phyloP scores from a whole-genome alignment of 2,113 vertebrate genomes.

The Echinops telfairi region DNA sequence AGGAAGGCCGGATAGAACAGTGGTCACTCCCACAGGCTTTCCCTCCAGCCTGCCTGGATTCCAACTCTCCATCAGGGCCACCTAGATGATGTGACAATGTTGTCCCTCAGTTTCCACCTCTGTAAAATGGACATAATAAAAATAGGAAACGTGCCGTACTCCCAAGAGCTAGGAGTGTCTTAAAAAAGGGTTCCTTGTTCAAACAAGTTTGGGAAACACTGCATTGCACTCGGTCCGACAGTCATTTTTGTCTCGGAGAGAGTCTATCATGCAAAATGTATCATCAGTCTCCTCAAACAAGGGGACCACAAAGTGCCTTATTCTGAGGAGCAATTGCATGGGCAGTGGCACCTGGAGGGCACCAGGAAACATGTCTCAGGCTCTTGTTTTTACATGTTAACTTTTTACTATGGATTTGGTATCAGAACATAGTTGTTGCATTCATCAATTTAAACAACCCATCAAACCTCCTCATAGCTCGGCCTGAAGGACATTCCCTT shows the following conservation, averaged over 20 bases:
- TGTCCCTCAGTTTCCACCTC: constrained; percentile 33
- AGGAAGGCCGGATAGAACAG: neutral
- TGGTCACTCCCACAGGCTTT: neutral
- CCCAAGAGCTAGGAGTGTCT: neutral
- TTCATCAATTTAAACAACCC: no score
- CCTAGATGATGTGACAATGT: neutral
- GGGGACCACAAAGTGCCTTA: neutral
- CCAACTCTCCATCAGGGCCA: neutral
- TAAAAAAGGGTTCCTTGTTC: constrained; percentile 16
- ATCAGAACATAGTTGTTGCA: no score
- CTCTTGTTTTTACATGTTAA: no score
- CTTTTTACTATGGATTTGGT: no score
- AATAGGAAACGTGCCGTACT: neutral
- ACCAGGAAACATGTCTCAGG: neutral
- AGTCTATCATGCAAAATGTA: neutral
- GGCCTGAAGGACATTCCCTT: no score
- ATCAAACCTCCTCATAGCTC: no score
- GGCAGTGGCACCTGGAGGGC: neutral
- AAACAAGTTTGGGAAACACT: constrained; percentile 10
- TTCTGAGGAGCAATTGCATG: neutral
- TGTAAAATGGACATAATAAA: neutral
- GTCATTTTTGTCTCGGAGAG: neutral
- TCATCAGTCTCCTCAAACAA: no score
- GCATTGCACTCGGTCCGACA: neutral
- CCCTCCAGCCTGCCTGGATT: neutral